Evolutionary conservation across 2,113 vertebrate species (phyloP).

Genomic region (Syrmaticus mikado): DNA sequence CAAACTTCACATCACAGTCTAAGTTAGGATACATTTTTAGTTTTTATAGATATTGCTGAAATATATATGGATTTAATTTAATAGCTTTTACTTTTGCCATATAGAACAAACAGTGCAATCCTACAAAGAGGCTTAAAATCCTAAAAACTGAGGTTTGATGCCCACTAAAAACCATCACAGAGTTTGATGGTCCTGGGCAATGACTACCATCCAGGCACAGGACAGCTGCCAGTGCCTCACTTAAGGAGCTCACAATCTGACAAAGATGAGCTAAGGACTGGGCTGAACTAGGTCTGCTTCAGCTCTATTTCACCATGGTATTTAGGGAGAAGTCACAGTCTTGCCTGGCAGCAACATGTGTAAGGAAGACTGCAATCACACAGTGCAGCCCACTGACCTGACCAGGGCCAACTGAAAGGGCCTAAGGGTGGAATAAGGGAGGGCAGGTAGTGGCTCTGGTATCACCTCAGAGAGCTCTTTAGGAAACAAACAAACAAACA

Average conservation of each 20-base stretch:
- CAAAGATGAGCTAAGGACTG: accelerated
- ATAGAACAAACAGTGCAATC: not conserved
- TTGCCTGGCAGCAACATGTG: accelerated
- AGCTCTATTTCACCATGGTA: not conserved
- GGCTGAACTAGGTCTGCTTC: not conserved
- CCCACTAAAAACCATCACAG: accelerated
- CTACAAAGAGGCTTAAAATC: not conserved
- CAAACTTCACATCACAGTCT: slow-evolving; percentile 1
- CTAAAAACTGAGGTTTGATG: not conserved
- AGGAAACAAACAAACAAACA: no score
- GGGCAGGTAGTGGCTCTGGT: not conserved
- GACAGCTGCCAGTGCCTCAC: not conserved
- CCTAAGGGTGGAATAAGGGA: not conserved
- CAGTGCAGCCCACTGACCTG: not conserved
- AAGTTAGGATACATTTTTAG: slow-evolving; percentile 65
- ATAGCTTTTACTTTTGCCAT: not conserved
- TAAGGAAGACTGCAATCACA: not conserved
- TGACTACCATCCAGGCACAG: no score
- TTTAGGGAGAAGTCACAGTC: not conserved
- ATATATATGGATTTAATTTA: slow-evolving; percentile 17
- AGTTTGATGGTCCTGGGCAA: not conserved
- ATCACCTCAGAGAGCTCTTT: not conserved
- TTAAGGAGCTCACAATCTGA: not conserved
- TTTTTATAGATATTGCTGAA: slow-evolving; percentile 23
- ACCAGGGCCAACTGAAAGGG: not conserved